These are phyloP conservation scores for Cephalophus harveyi DNA, from an alignment of 2,113 vertebrate genomes.

Conservation along the genomic window DNA sequence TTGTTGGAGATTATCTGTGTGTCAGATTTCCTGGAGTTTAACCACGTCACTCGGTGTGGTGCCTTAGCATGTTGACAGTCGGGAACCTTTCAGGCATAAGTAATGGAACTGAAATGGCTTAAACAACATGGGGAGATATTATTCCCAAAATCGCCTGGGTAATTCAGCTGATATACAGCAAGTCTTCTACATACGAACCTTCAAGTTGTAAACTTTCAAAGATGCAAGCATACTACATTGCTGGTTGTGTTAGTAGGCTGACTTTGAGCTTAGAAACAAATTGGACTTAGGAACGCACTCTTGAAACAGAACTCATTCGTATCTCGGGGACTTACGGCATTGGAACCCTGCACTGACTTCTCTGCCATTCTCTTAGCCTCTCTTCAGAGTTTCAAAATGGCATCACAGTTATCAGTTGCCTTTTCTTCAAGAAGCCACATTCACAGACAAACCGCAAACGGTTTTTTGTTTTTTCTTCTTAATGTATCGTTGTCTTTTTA, in stretches of 20 bases:
- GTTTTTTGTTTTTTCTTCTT: not conserved
- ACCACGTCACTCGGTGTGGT: rapidly evolving
- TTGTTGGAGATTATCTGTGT: not conserved
- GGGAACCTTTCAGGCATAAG: not conserved
- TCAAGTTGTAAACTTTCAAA: not conserved
- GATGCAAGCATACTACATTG: not conserved
- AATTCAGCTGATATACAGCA: not conserved
- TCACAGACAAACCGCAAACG: not conserved
- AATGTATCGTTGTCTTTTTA: not conserved
- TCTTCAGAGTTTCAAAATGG: not conserved
- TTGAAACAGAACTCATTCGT: not conserved
- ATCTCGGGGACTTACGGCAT: not conserved
- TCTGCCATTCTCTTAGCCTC: not conserved
- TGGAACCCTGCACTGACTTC: not conserved
- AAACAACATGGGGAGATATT: not conserved
- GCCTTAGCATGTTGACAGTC: not conserved
- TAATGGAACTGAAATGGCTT: not conserved
- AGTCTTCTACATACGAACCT: not conserved
- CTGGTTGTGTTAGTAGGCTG: not conserved
- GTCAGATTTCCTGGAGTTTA: not conserved
- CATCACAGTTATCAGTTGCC: rapidly evolving
- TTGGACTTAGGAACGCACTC: not conserved
- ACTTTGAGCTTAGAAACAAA: not conserved
- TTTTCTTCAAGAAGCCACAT: not conserved
- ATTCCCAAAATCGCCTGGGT: not conserved